phyloP scores from a whole-genome alignment of 2,888 invertebrate species.

The Himalopsyche japonica region DNA sequence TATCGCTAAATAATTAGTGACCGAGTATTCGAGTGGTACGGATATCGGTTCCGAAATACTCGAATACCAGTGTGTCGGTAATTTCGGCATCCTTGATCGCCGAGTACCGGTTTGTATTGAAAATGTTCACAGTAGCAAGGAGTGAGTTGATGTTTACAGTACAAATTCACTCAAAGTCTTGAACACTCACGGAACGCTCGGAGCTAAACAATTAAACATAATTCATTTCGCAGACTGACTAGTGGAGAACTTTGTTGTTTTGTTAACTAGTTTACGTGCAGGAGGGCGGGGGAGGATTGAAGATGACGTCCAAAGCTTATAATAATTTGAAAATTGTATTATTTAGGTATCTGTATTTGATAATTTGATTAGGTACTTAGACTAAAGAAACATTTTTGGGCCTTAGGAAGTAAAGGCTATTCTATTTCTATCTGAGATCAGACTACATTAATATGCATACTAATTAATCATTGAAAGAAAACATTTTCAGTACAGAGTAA shows the following conservation, averaged over 20 bases:
- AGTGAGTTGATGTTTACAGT: neutral
- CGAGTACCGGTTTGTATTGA: neutral
- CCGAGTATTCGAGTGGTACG: too few relatives aligned
- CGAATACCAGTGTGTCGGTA: too few relatives aligned
- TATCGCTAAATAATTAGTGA: too few relatives aligned
- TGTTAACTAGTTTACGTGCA: neutral
- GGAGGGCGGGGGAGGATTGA: too few relatives aligned
- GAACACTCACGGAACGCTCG: neutral
- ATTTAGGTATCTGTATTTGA: neutral
- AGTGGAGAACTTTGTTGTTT: neutral
- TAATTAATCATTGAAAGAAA: too few relatives aligned
- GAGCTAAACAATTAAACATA: conserved; percentile 8
- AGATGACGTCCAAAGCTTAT: neutral
- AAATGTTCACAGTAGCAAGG: neutral
- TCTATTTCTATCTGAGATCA: too few relatives aligned
- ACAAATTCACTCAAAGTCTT: neutral
- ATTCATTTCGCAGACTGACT: conserved; percentile 9
- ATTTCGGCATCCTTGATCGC: neutral
- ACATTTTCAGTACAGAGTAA: too few relatives aligned
- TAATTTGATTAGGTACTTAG: neutral
- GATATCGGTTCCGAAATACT: too few relatives aligned
- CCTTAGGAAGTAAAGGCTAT: too few relatives aligned
- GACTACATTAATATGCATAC: too few relatives aligned
- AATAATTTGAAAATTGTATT: neutral
- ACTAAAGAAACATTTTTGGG: neutral